These are phyloP conservation scores for Oryzias woworae DNA, from an alignment of 2,113 vertebrate genomes.

Conservation along the genomic window DNA sequence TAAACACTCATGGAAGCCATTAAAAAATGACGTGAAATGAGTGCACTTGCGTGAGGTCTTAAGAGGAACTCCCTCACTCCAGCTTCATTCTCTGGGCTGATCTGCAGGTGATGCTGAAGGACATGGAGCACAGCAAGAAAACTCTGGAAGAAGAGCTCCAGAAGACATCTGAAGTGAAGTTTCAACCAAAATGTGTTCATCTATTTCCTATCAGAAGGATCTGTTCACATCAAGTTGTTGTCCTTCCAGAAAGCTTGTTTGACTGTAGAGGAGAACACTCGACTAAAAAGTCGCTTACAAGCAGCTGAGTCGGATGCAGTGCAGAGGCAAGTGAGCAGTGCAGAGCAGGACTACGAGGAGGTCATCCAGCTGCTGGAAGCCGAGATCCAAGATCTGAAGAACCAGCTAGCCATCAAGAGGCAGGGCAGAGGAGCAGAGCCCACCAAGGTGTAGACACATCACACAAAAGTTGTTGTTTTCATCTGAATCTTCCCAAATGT, in stretches of 20 bases:
- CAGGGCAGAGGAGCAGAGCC: constrained; percentile 59
- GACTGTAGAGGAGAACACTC: constrained; percentile 82
- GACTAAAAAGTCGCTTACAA: constrained; percentile 82
- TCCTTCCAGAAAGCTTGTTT: constrained; percentile 78
- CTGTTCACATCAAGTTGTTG: background rate
- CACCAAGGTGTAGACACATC: constrained; percentile 31
- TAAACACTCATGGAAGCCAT: too few species aligned
- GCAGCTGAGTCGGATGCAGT: constrained; percentile 71
- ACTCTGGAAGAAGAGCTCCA: constrained; percentile 85
- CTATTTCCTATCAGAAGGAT: background rate
- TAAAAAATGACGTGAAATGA: too few species aligned
- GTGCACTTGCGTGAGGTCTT: too few species aligned
- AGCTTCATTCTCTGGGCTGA: constrained; percentile 23
- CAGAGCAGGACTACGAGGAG: constrained; percentile 90
- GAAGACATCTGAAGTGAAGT: constrained; percentile 82
- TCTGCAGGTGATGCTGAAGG: constrained; percentile 81
- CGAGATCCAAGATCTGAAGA: constrained; percentile 89
- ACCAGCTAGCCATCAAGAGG: constrained; percentile 77
- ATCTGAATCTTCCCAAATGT: too few species aligned
- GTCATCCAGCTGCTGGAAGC: constrained; percentile 89
- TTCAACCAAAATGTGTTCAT: too few species aligned
- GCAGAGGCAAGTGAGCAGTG: constrained; percentile 77
- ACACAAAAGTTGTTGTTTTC: background rate
- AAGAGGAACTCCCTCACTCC: too few species aligned
- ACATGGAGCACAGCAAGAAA: constrained; percentile 84